Percentiles rank a stretch among this genome's conserved stretches.
Evolutionary conservation across 2,797 vertebrate genomes (phyloP).

Genomic region (Falco novaeseelandiae): DNA sequence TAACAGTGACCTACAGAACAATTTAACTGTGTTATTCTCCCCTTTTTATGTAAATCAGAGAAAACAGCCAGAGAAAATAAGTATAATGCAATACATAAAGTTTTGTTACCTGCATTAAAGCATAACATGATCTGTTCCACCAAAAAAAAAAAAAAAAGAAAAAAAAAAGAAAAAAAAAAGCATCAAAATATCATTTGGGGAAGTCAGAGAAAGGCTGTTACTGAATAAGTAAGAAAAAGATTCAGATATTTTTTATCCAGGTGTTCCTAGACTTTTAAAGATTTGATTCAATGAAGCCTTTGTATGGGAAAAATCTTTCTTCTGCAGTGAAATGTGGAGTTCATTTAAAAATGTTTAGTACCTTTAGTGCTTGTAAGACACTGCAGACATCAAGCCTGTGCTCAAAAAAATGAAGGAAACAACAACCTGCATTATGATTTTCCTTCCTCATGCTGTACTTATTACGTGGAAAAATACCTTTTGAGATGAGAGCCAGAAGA

Average conservation of each 20-base stretch:
- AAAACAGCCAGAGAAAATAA: slow-evolving; percentile 32
- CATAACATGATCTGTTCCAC: not conserved
- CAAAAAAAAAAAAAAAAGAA: not conserved
- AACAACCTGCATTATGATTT: not conserved
- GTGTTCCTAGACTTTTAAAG: not conserved
- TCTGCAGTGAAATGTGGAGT: not conserved
- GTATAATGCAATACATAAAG: not conserved
- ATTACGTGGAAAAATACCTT: not conserved
- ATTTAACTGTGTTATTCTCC: not conserved
- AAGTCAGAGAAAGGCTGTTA: not conserved
- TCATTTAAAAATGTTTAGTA: not conserved
- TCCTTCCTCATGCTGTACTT: not conserved
- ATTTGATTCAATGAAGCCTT: not conserved
- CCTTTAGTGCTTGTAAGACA: not conserved
- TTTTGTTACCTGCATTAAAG: not conserved
- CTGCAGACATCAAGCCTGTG: not conserved
- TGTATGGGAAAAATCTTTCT: not conserved
- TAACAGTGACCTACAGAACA: slow-evolving; percentile 47
- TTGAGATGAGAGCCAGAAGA: not conserved
- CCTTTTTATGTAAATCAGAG: slow-evolving; percentile 53
- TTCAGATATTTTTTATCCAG: not conserved
- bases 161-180: not conserved
- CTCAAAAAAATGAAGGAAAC: not conserved
- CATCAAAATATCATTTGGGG: not conserved
- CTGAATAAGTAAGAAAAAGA: not conserved